Evolutionary conservation across 2,888 invertebrate genomes (phyloP), one percentile per base, ranked within the genome.

Genomic region (Pediacus dermestoides): DNA sequence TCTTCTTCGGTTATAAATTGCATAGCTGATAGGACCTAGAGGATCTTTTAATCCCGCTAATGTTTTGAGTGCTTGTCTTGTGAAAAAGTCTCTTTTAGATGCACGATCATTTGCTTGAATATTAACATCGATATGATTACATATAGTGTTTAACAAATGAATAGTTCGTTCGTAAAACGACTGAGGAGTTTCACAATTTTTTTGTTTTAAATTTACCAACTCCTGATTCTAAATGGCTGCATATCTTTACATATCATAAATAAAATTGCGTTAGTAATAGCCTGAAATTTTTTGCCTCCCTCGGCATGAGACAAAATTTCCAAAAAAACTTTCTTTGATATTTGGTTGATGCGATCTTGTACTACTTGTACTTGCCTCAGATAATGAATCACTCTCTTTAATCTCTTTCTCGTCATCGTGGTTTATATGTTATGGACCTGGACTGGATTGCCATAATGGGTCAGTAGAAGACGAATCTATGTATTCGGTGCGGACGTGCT

Each of bases 271-370:
- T 34, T 15, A 23, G 34, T 33, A 23, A 33, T 23, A 9, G 22
- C 13, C 14, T 23, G 8, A 22, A 33, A 33, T 13, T 33, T 33
- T 33, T 23, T 33, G 23, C 33, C 32, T 15, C 23, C 33, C 14
- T 23, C 33, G n/a, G 23, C 23, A 13, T 23, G 16, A 33, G 33
- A 33, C n/a, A 33, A 22, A 8, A 33, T 33, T 14, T 33, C 16
- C 15, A 33, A 33, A 33, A n/a, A 33, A 33, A 33, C 15, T 33
- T 22, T 33, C 22, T 33, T 33, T 33, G 23, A 33, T 33, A 16
- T 16, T n/a, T 33, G 33, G n/a, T 33, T 33, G 23, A 23, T 33
- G 25, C 16, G 22, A 33, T 33, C 13, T 23, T 16, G n/a, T 23
- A 23, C 23, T 23, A 23, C 13, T 33, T 7, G 11, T 33, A 23